Base-by-base conservation (phyloP, 1,140 invertebrate genomes). In the Drosophila pseudoananassae region DNA sequence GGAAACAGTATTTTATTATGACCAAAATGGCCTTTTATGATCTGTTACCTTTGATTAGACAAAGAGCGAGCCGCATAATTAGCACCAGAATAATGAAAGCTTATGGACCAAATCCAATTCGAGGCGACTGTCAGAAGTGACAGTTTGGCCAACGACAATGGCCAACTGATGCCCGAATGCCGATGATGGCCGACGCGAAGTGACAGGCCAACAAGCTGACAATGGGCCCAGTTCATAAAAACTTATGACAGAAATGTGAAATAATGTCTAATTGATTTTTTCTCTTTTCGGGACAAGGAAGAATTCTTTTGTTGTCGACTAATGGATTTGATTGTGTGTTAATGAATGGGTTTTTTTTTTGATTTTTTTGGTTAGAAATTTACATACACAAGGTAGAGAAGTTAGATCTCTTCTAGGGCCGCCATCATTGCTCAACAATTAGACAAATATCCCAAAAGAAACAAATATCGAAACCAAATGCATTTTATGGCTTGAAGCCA, bases 301-400 rank as follows among this genome's bases (percentile, higher is more conserved):
- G 60, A 80, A 65, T 70, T 60, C 52, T 58, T 75, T 82, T 88
- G 78, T 87, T 45, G 15, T 38, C 29, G 31, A 25, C 83, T 87
- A 87, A 87, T 87, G 82, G 82, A 87, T 82, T 82, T 87, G 82
- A 87, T 87, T 87, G 82, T 87, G 83, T 87, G 82, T 88, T 87
- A 87, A 87, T 87, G 82, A 87, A 87, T 87, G 82, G 69, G 58
- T 14, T 15, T 43, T 25, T 25, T 12, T 6, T 3, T 33, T 33
- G 5, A 10, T 33, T 10, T 25, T 7, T 43, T 51, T 50, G 63
- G 23, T 36, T 33, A 43, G 36, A 33, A 55, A 70, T 69, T 70
- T 69, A 70, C 66, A 70, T 70, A 56, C n/a, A 14, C 15, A n/a
- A 5, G 31, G 58, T 60, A 50, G 69, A 52, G 31, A n/a, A 5